Percentiles rank a stretch among this genome's conserved stretches.
Evolutionary conservation across 2,797 vertebrate genomes (phyloP).

Genomic region (Pteronotus mesoamericanus): DNA sequence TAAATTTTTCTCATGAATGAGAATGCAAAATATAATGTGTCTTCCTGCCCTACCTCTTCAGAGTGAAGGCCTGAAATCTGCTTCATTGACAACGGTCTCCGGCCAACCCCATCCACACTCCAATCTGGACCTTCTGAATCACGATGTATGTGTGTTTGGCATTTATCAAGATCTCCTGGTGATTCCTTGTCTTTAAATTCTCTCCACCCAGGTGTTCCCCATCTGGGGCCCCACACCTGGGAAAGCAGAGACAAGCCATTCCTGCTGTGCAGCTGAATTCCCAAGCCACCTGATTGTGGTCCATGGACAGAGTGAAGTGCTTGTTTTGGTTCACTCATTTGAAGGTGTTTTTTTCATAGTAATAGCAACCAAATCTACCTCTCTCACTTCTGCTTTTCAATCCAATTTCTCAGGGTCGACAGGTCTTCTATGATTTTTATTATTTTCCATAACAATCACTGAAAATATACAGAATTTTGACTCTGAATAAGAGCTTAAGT

Average conservation of each 20-base stretch:
- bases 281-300: background rate
- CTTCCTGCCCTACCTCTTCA: background rate
- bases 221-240: background rate
- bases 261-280: background rate
- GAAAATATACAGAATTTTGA: background rate
- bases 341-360: background rate
- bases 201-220: background rate
- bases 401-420: background rate
- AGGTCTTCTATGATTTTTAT: background rate
- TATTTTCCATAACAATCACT: background rate
- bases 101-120: accelerated
- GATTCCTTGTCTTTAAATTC: background rate
- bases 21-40: background rate
- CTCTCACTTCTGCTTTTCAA: background rate
- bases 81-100: accelerated
- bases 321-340: background rate
- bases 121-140: background rate
- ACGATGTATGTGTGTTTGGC: too few species aligned
- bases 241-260: background rate
- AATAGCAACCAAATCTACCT: background rate
- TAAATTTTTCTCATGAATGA: background rate
- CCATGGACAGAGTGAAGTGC: background rate
- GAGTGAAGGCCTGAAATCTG: background rate
- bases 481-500: background rate
- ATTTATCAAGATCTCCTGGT: background rate